phyloP scores from a whole-genome alignment of 92 coral and sea anemone species.

The Porites cylindrica region DNA sequence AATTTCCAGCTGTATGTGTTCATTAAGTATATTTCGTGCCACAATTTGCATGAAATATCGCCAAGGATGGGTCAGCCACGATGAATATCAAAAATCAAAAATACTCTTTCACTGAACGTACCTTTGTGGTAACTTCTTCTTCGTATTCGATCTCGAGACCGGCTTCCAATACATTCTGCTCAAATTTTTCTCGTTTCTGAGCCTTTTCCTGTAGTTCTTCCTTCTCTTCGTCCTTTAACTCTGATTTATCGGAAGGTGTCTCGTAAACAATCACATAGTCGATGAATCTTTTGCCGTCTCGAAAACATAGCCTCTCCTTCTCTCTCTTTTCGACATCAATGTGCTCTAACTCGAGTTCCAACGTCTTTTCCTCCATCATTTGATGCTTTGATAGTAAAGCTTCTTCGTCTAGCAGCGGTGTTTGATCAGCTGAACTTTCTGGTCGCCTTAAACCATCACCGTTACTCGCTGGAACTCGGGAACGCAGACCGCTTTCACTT shows the following conservation, averaged over 20 bases:
- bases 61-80: neutral
- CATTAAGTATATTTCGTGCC: neutral
- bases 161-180: constrained; percentile 68
- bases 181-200: constrained; percentile 76
- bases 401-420: constrained; percentile 90
- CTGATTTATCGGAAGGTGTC: constrained; percentile 67
- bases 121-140: constrained; percentile 86
- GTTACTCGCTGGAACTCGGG: constrained; percentile 63
- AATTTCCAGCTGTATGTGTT: no score
- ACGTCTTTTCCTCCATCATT: constrained; percentile 81
- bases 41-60: neutral
- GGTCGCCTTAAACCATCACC: constrained; percentile 49
- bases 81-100: neutral
- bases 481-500: constrained; percentile 75
- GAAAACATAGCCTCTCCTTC: constrained; percentile 65
- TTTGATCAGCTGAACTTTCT: constrained; percentile 61
- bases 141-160: constrained; percentile 90
- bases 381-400: constrained; percentile 88
- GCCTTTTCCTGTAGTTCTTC: constrained; percentile 61
- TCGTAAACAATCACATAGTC: constrained; percentile 90
- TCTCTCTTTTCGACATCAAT: constrained; percentile 59
- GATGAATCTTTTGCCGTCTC: constrained; percentile 80
- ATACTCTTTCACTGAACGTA: constrained; percentile 24
- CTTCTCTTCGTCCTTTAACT: constrained; percentile 72
- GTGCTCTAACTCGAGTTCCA: constrained; percentile 81